Base-by-base conservation (phyloP, 2,888 invertebrate genomes). In the Lithophane leautieri region DNA sequence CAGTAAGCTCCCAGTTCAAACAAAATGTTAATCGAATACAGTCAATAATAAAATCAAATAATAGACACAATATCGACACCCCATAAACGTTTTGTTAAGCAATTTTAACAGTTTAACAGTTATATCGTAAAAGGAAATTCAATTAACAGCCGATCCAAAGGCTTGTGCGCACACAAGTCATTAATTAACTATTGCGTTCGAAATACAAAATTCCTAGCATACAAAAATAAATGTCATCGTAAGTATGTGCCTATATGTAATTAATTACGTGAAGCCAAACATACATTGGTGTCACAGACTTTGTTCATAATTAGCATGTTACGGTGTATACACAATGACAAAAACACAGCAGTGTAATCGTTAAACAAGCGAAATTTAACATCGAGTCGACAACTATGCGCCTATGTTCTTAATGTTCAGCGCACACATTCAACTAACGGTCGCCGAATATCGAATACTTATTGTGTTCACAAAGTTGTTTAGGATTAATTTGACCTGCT, bases 221-320 rank as follows among this genome's bases (percentile, higher is more conserved):
- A 75, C 52, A 61, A 75, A 84, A 82, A 80, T 78, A 79, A 82
- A 86, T 82, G 75, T 78, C 80, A 81, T 61, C 54, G 74, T 80
- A 76, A 74, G 76, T 72, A 81, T 58, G 11, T 69, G 22, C 70
- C 12, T 70, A 61, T 78, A 84, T 81, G 86, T 86, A 86, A 89
- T 90, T 87, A 87, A 90, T 90, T 88, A 89, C 84, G 84, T 78
- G 84, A 77, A 80, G 75, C 78, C 78, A 89, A 86, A 89, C 86
- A 88, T 56, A 81, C 79, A 88, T 83, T 85, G 83, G 78, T 88
- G 88, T 85, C 83, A 84, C 89, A 92, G 91, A 92, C 92, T 91
- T 91, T 89, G 91, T 88, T 88, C 89, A 89, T 91, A 91, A 92
- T 92, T 92, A 92, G 88, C 92, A 92, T 91, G 88, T 90, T 85